Conservation (phyloP, 2,888 invertebrate genomes). For the Dinocampus coccinellae region DNA sequence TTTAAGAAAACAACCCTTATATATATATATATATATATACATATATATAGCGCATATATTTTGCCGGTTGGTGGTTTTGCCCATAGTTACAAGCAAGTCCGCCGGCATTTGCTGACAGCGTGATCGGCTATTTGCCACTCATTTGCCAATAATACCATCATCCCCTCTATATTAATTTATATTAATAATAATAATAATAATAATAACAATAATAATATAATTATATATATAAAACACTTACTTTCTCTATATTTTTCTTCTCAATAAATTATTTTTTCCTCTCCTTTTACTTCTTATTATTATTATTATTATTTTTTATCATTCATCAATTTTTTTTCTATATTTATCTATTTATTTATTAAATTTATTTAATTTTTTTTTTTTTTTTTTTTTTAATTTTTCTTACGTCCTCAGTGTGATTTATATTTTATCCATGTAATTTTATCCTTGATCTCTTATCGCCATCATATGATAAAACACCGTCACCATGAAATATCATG, state of each 20-base stretch:
- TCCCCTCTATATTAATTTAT: not conserved
- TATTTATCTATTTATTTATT: too few species aligned
- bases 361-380: not conserved
- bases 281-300: too few species aligned
- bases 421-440: not conserved
- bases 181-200: not conserved
- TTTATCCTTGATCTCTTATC: conserved; percentile 1
- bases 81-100: conserved; percentile 25
- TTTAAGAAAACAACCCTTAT: conserved; percentile 47
- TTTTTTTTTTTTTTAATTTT: not conserved
- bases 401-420: too few species aligned
- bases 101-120: conserved; percentile 38
- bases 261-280: too few species aligned
- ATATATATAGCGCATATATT: not conserved
- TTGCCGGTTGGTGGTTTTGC: conserved; percentile 1
- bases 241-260: not conserved
- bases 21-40: not conserved
- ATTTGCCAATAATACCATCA: conserved; percentile 17
- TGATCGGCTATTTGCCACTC: conserved; percentile 19
- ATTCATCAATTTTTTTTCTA: too few species aligned
- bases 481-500: not conserved
- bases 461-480: not conserved
- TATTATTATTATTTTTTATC: too few species aligned
- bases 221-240: not conserved
- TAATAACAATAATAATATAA: too few species aligned